These are phyloP conservation scores for Gadopsis marmoratus DNA, from an alignment of 2,797 vertebrate genomes.

Conservation along the genomic window DNA sequence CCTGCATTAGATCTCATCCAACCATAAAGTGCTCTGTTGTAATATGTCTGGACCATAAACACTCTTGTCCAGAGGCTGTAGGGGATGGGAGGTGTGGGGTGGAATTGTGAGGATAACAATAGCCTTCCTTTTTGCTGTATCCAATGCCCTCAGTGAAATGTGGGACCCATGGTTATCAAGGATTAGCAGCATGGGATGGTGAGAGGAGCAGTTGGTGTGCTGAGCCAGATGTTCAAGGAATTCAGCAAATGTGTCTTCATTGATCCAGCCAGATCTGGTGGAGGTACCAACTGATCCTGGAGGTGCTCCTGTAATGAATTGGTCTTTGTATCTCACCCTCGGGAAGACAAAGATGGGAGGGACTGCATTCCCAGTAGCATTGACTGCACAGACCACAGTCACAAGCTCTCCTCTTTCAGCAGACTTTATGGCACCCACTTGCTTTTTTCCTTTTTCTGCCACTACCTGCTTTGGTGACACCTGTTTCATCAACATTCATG, in stretches of 20 bases:
- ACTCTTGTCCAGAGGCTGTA: too few species aligned
- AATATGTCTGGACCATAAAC: too few species aligned
- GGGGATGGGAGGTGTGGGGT: too few species aligned
- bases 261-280: conserved; percentile 50
- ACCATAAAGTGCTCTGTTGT: too few species aligned
- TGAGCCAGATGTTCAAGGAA: conserved; percentile 54
- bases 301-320: conserved; percentile 43
- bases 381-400: neutral
- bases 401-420: too few species aligned
- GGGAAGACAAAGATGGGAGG: conserved; percentile 43
- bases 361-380: neutral
- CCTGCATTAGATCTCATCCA: too few species aligned
- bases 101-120: conserved; percentile 16
- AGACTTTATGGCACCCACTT: too few species aligned
- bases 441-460: too few species aligned
- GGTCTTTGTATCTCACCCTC: conserved; percentile 38
- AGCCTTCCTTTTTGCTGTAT: conserved; percentile 37
- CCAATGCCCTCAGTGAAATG: conserved; percentile 46
- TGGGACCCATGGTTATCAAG: conserved; percentile 47
- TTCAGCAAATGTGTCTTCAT: conserved; percentile 45
- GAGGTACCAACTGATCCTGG: conserved; percentile 37
- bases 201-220: conserved; percentile 48
- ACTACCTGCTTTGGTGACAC: too few species aligned
- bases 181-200: conserved; percentile 53
- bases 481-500: too few species aligned